Conservation (phyloP, 2,113 vertebrate genomes). For the Protobothrops flavoviridis region DNA sequence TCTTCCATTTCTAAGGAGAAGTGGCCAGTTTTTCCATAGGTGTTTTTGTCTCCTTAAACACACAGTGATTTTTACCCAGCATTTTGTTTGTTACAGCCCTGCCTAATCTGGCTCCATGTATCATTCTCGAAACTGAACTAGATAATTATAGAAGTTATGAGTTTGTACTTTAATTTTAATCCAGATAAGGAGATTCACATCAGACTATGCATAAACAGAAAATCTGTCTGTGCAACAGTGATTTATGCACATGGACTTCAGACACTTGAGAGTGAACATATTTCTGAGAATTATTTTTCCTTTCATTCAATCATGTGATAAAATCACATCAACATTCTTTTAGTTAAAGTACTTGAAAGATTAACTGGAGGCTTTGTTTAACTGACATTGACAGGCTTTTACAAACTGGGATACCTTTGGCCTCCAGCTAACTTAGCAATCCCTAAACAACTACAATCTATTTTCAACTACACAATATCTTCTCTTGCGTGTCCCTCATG, state of each 20-base stretch:
- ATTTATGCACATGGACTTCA: not conserved
- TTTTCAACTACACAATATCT: not conserved
- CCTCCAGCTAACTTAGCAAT: not conserved
- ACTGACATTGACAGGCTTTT: not conserved
- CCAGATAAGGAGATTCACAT: not conserved
- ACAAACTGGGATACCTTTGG: not conserved
- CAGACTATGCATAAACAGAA: not conserved
- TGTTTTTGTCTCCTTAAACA: not conserved
- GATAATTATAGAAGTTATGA: not conserved
- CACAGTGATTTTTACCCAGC: not conserved
- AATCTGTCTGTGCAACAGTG: not conserved
- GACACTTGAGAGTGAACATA: not conserved
- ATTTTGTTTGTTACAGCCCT: not conserved
- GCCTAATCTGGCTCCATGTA: not conserved
- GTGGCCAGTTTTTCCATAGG: not conserved
- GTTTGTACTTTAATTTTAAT: not conserved
- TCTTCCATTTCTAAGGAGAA: not conserved
- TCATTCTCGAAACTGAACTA: not conserved
- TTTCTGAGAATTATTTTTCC: not conserved
- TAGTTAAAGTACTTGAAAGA: conserved; percentile 2
- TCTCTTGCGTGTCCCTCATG: not conserved
- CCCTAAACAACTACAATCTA: not conserved
- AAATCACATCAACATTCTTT: conserved; percentile 5
- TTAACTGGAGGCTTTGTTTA: not conserved
- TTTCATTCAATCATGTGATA: conserved; percentile 1